Evolutionary conservation across 2,113 vertebrate species (phyloP), one percentile per base, ranked within the genome.

Genomic region (Macquaria ambigua): DNA sequence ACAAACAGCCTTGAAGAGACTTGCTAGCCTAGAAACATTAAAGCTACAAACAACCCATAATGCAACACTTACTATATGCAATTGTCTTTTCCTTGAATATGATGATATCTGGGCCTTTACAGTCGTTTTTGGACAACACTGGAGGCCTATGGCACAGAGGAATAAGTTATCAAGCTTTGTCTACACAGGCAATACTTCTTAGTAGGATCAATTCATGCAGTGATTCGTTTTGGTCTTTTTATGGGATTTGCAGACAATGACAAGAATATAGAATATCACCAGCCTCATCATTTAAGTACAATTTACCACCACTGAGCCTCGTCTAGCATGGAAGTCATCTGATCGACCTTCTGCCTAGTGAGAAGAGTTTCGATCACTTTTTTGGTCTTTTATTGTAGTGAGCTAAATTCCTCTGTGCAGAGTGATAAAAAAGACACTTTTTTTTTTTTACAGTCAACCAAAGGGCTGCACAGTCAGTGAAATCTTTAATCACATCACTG

Each of bases 401-500:
- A 67, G 23, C 5, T 63, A 5, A 52, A 14, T 55, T 34, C 43
- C 11, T 52, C 11, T 3, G 28, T n/a, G 3, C 66, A 43, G 11
- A 12, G 6, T 28, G 58, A 20, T 76, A 11, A 72, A 43, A 48
- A 52, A 52, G 28, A 75, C 64, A 50, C 10, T 12, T 52, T 39
- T 39, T 67, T 8, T 28, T 28, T 31, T 31, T 31, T 31, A 31
- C 41, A 83, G 52, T 62, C 25, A 52, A 83, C 58, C 53, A 61
- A 56, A 71, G 16, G 12, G 43, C 71, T 59, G 41, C n/a, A 50
- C 28, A 84, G 73, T 81, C 43, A 20, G 68, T 52, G 34, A 55
- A 55, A 59, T 63, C 62, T 58, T 69, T 59, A 63, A 79, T 86
- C 81, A 41, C 52, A 67, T 58, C 63, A n/a, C 10, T 43, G 31